Evolutionary conservation across 2,888 invertebrate genomes (phyloP).

Genomic region (Lasioglossum marginatum): DNA sequence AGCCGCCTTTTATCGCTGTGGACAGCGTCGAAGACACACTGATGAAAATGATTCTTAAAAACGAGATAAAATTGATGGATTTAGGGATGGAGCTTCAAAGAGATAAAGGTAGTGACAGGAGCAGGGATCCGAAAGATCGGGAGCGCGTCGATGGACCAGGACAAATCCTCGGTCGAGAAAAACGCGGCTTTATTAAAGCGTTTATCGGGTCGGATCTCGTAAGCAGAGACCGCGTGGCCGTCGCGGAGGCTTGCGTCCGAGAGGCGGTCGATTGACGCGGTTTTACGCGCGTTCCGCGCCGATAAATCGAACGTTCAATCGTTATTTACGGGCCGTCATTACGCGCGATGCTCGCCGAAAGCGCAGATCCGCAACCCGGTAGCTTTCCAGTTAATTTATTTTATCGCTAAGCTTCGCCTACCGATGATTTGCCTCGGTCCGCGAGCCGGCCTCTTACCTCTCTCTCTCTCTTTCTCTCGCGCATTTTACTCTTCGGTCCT

Average conservation of each 20-base stretch:
- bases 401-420: slow-evolving; percentile 76
- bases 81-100: background rate
- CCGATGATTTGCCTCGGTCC: slow-evolving; percentile 72
- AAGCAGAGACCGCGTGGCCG: background rate
- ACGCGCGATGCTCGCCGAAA: slow-evolving; percentile 68
- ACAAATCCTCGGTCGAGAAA: background rate
- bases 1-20: background rate
- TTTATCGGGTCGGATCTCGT: background rate
- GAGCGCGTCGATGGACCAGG: background rate
- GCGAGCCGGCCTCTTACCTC: background rate
- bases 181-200: background rate
- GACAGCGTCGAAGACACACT: too few relatives aligned
- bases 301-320: slow-evolving; percentile 75
- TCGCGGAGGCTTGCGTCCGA: slow-evolving; percentile 22
- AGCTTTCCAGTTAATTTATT: slow-evolving; percentile 82
- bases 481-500: background rate
- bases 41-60: background rate
- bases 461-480: background rate
- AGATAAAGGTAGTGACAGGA: background rate
- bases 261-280: slow-evolving; percentile 1
- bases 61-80: background rate
- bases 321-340: slow-evolving; percentile 81
- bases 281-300: slow-evolving; percentile 51
- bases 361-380: slow-evolving; percentile 74
- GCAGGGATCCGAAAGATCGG: background rate